These are phyloP conservation scores for Nephila pilipes DNA, from an alignment of 1,140 invertebrate genomes.

Conservation along the genomic window DNA sequence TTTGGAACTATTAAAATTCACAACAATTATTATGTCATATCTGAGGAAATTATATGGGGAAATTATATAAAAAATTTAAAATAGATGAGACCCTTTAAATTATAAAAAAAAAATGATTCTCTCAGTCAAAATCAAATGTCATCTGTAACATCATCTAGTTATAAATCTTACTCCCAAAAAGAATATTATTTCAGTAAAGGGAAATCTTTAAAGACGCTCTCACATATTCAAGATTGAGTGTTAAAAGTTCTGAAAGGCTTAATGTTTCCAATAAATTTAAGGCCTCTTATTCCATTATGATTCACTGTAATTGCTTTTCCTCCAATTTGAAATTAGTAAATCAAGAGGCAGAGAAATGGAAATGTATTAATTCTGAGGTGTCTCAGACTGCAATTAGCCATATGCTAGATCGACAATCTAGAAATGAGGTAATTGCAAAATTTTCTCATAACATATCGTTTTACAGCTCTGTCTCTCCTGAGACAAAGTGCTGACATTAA, in stretches of 20 bases:
- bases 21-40: no score
- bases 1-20: no score
- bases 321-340: background rate
- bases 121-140: no score
- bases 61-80: no score
- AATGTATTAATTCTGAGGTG: background rate
- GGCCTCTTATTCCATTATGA: background rate
- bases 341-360: background rate
- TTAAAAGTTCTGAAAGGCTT: background rate
- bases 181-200: no score
- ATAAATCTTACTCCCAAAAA: no score
- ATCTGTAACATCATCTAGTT: no score
- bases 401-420: background rate
- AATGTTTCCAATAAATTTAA: constrained; percentile 5
- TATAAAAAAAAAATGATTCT: no score
- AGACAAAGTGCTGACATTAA: background rate
- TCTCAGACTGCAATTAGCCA: background rate
- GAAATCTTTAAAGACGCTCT: no score
- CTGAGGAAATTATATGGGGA: no score
- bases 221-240: background rate
- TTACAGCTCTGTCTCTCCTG: background rate
- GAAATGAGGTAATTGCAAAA: constrained; percentile 7
- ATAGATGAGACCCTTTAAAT: no score
- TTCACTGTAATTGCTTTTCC: constrained; percentile 22
- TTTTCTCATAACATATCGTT: background rate